Evolutionary conservation across 2,888 invertebrate species (phyloP), one percentile per base, ranked within the genome.

Genomic region (Tipula helvola): DNA sequence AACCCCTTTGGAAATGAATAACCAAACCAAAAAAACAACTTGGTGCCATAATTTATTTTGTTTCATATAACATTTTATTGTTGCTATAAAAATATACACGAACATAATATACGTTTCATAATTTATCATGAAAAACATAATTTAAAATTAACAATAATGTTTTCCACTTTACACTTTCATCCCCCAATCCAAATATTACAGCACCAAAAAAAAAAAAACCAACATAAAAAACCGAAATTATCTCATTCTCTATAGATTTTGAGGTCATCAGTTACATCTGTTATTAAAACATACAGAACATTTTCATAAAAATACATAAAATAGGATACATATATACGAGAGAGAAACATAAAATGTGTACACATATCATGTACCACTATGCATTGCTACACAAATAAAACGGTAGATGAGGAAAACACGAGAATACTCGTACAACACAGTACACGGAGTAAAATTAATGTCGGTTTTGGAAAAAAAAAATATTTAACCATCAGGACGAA

Each of bases 81-180:
- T 71, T 71, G 71, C 71, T 28, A 71, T 71, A 71, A 8, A 71
- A 57, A 16, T 16, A n/a, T 57, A 16, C 16, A 57, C 52, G 52
- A 52, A 7, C 7, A 39, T 39, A 7, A 28, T 71, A 71, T 71
- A 71, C 71, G 28, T 71, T 71, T 71, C 71, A 71, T 71, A 71
- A 71, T 71, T 71, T 71, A 71, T 71, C 71, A 71, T 28, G 71
- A 71, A 71, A 71, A 71, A 71, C 71, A 71, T 71, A 71, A 71
- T 71, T 71, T 71, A 71, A 71, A 71, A 71, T 71, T 71, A 71
- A 71, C 71, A 71, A 71, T 71, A 71, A 71, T 71, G 71, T 71
- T 71, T 71, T 71, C 71, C 71, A 71, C 71, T 71, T 71, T 71
- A 71, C 71, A 71, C 71, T 71, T 71, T 71, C 12, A 18, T 28